Base-by-base conservation (phyloP, 2,113 vertebrate species). In the Australoheros scitulus region DNA sequence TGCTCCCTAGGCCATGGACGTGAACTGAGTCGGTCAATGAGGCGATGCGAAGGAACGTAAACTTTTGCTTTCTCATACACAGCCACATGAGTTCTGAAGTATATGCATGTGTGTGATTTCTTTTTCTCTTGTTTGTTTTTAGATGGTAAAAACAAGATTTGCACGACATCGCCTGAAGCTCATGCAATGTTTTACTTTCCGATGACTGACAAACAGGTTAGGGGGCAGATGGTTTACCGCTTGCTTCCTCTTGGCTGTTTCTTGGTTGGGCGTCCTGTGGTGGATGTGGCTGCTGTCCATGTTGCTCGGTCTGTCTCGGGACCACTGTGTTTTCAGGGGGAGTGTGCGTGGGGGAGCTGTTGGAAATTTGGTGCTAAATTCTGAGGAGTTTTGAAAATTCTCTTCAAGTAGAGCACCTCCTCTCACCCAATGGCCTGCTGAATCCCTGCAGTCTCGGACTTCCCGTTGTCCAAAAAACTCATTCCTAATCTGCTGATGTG, bases 101-200 rank as follows among this genome's bases (percentile, higher is more conserved):
- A 89, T 88, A 91, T 86, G 89, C 65, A 88, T 77, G 85, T 80
- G 91, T 84, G 82, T 81, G 36, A 57, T 75, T 63, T 14, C 6
- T 79, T 13, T 0, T 70, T 50, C 26, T 50, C 3, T 43, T 43
- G 43, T 85, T 86, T 75, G 50, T 84, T 92, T 92, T 87, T 76
- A 86, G 86, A 94, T 94, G 93, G 83, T 91, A 89, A 91, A 94
- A 92, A 94, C 90, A 93, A 94, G 90, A 77, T 86, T 88, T 91
- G 91, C 90, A 91, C 81, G 81, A 79, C 85, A 91, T 87, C 77
- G 88, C 80, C 87, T 89, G 86, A 92, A 93, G 93, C 94, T 95
- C 95, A 96, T 96, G 95, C 94, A 94, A 95, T 95, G 95, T 81
- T 91, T 93, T 65, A 94, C 64, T 94, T 91, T 93, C 94, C 92